phyloP scores from a whole-genome alignment of 1,140 invertebrate species.

The Proales similis region DNA sequence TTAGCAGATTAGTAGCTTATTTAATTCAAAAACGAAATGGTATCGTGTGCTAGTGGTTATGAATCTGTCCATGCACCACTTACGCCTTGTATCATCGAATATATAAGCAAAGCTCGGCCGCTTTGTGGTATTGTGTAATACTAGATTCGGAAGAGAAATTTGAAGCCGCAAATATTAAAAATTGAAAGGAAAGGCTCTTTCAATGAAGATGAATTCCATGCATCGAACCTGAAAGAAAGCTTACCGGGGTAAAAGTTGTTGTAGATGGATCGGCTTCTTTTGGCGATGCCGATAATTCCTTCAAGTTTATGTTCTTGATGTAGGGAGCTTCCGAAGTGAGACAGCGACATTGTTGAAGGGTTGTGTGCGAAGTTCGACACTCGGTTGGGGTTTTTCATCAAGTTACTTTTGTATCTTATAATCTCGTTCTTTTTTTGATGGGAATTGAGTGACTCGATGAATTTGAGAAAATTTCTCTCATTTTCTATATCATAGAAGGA shows the following conservation, averaged over 20 bases:
- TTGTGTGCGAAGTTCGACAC: neutral
- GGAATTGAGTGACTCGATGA: slow-evolving; percentile 25
- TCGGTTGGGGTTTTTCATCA: neutral
- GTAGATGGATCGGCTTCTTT: slow-evolving; percentile 31
- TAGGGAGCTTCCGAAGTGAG: neutral
- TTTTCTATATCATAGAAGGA: slow-evolving; percentile 3
- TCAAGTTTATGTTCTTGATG: slow-evolving; percentile 21
- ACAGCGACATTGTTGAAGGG: slow-evolving; percentile 1
- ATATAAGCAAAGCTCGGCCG: slow-evolving; percentile 36
- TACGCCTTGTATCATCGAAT: slow-evolving; percentile 34
- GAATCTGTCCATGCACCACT: too few species aligned
- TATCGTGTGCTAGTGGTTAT: too few species aligned
- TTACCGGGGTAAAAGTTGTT: slow-evolving; percentile 27
- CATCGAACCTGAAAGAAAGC: too few species aligned
- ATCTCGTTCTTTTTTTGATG: slow-evolving; percentile 16
- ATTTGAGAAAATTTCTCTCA: slow-evolving; percentile 25
- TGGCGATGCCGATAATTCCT: slow-evolving; percentile 21
- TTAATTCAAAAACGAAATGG: too few species aligned
- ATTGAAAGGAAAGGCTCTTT: neutral
- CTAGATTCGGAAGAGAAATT: neutral
- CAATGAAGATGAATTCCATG: too few species aligned
- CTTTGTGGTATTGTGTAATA: slow-evolving; percentile 30
- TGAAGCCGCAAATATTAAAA: neutral
- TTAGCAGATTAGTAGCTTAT: too few species aligned
- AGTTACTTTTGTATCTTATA: neutral